phyloP scores from a whole-genome alignment of 2,888 invertebrate genomes.

The Netelia melanura region DNA sequence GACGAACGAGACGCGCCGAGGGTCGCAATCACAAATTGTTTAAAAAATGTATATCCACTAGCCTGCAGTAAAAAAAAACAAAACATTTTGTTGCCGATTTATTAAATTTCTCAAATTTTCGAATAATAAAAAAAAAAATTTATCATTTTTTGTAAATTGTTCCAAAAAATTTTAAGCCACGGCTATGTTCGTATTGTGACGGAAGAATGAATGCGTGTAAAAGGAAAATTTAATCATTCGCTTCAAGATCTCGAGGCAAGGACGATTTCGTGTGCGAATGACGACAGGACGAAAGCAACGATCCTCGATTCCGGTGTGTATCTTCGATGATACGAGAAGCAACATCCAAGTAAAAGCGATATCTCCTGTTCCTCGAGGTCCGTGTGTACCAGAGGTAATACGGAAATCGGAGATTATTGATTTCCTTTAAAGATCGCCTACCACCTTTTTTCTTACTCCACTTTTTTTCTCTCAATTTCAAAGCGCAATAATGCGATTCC shows the following conservation, averaged over 20 bases:
- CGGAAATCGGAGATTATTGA: slow-evolving; percentile 49
- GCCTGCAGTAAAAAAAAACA: too few relatives aligned
- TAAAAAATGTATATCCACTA: neutral
- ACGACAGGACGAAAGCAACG: slow-evolving; percentile 1
- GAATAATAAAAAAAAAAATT: too few relatives aligned
- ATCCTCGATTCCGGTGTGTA: neutral
- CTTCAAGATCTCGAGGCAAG: neutral
- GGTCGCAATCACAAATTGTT: neutral
- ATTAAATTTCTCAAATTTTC: neutral
- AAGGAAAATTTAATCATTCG: neutral
- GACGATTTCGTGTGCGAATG: neutral
- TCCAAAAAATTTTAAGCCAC: too few relatives aligned
- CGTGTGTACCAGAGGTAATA: slow-evolving; percentile 12
- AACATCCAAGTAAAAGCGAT: neutral
- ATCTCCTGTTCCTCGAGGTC: neutral
- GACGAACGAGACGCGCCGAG: neutral
- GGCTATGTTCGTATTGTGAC: too few relatives aligned
- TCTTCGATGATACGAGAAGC: neutral
- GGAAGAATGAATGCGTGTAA: neutral
- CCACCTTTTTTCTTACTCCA: slow-evolving; percentile 19
- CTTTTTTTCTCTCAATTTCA: slow-evolving; percentile 5
- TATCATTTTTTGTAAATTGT: too few relatives aligned
- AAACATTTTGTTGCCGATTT: neutral
- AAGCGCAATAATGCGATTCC: slow-evolving; percentile 15
- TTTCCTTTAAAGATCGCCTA: too few relatives aligned